A percentile compares a stretch with the other conserved stretches of the same genome.
phyloP scores from a whole-genome alignment of 2,888 invertebrate species.

The Andrena chrysosceles region DNA sequence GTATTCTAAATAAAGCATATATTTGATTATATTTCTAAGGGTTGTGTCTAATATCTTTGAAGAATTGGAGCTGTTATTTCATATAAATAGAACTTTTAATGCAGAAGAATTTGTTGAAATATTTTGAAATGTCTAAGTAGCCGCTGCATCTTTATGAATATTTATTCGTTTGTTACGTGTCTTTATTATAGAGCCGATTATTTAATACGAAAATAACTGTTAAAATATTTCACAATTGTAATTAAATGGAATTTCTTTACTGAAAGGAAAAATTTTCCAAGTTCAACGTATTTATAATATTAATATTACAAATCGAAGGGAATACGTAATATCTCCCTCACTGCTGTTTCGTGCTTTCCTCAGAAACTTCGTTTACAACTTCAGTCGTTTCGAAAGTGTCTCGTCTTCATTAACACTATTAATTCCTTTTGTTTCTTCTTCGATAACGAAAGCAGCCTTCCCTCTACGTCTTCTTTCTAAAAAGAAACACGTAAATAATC shows the following conservation, averaged over 20 bases:
- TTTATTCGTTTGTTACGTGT: slow-evolving; percentile 1
- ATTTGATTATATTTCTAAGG: slow-evolving; percentile 2
- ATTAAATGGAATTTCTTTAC: too few relatives aligned
- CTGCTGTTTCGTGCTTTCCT: background rate
- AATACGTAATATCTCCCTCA: background rate
- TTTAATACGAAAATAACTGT: background rate
- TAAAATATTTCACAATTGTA: too few relatives aligned
- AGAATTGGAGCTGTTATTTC: background rate
- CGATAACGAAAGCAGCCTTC: slow-evolving; percentile 76
- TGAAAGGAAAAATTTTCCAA: background rate
- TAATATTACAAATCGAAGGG: background rate
- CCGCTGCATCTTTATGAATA: background rate
- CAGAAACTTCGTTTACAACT: slow-evolving; percentile 18
- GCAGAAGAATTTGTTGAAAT: background rate
- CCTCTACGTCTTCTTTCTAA: slow-evolving; percentile 80
- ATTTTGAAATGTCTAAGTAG: background rate
- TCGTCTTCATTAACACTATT: slow-evolving; percentile 22
- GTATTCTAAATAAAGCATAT: slow-evolving; percentile 10
- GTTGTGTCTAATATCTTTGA: slow-evolving; percentile 4
- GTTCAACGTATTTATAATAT: background rate
- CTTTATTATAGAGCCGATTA: background rate
- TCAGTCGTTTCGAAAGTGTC: slow-evolving; percentile 25
- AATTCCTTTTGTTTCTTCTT: slow-evolving; percentile 24
- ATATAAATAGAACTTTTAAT: background rate
- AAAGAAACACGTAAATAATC: slow-evolving; percentile 33